These are phyloP conservation scores for Epicampocera succincta DNA, from an alignment of 2,888 invertebrate genomes.

Conservation along the genomic window DNA sequence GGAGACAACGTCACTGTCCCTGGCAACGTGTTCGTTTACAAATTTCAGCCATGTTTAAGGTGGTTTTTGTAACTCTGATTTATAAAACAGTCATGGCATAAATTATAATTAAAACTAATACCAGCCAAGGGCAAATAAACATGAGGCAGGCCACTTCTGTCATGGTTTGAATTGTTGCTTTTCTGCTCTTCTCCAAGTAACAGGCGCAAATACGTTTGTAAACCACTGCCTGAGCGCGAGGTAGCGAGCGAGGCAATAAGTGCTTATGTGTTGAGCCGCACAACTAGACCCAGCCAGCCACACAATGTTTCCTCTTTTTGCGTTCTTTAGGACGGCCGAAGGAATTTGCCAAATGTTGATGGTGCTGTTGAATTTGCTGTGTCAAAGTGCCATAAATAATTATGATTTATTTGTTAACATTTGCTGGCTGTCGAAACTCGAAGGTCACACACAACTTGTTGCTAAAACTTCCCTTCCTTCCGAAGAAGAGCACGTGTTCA, in stretches of 20 bases:
- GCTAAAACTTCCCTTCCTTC: background rate
- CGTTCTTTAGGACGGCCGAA: background rate
- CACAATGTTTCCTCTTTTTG: too few species aligned
- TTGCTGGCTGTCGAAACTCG: slow-evolving; percentile 27
- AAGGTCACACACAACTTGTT: slow-evolving; percentile 54
- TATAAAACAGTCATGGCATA: slow-evolving; percentile 86
- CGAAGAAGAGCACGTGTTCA: slow-evolving; percentile 30
- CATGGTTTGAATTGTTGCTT: slow-evolving; percentile 72
- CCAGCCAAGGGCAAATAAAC: slow-evolving; percentile 86
- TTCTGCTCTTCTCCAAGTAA: background rate
- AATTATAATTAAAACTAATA: slow-evolving; percentile 86
- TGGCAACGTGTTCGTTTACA: slow-evolving; percentile 57
- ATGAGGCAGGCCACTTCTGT: slow-evolving; percentile 84
- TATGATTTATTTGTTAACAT: slow-evolving; percentile 43
- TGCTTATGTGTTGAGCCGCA: slow-evolving; percentile 21
- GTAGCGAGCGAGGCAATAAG: too few species aligned
- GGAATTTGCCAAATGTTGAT: background rate
- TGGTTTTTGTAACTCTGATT: slow-evolving; percentile 9
- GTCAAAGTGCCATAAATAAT: background rate
- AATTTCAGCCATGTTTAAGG: slow-evolving; percentile 15
- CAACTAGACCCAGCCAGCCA: background rate
- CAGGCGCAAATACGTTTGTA: too few species aligned
- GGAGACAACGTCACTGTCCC: background rate
- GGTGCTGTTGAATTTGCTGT: background rate
- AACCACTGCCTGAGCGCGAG: too few species aligned